Conservation (phyloP, 2,113 vertebrate genomes). For the pig (Sus scrofa) region T2T-Sscrofa CM000812.6:205455501-205456000, state of each 20-base stretch:
- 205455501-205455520: not conserved
- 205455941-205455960: not conserved
- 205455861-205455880: not conserved
- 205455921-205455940: not conserved
- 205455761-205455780: not conserved
- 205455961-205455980: not conserved
- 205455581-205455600: not conserved
- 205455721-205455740: not conserved
- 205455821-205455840: not conserved
- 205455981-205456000: not conserved
- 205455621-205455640: not conserved
- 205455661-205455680: not conserved
- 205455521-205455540: not conserved
- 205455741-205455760: not conserved
- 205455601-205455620: not conserved
- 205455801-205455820: not conserved
- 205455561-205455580: not conserved
- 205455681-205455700: not conserved
- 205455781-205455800: not conserved
- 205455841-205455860: conserved; percentile 21
- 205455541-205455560: not conserved
- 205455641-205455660: not conserved
- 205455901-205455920: not conserved
- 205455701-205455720: not conserved
- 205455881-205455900: not conserved